Conservation (phyloP, 2,888 invertebrate species). For the Pseudoips prasinana region DNA sequence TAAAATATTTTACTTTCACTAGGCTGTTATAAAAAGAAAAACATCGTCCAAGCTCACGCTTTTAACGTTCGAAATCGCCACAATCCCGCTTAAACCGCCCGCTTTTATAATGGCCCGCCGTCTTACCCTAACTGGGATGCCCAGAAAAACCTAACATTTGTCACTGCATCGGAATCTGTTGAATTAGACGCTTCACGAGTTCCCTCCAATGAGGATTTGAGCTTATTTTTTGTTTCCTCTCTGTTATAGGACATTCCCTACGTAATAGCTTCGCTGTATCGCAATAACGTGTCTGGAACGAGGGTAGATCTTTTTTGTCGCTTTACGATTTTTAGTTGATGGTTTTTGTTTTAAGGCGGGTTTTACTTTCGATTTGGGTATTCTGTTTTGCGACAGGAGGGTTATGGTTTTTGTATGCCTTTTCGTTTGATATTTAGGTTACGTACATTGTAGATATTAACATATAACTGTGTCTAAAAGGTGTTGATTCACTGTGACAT, state of each 20-base stretch:
- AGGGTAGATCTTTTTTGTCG: slow-evolving; percentile 23
- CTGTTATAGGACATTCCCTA: slow-evolving; percentile 44
- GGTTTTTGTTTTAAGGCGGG: slow-evolving; percentile 19
- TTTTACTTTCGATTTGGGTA: slow-evolving; percentile 17
- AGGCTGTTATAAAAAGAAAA: no score
- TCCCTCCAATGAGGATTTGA: slow-evolving; percentile 51
- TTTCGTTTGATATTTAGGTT: no score
- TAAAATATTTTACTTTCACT: no score
- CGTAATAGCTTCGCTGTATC: slow-evolving; percentile 35
- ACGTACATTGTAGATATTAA: no score
- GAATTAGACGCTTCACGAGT: slow-evolving; percentile 68
- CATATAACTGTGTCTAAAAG: no score
- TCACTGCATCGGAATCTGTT: slow-evolving; percentile 79
- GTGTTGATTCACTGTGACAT: no score
- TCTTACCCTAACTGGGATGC: slow-evolving; percentile 2
- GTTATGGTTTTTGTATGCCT: no score
- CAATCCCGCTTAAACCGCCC: no score
- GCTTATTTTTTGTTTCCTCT: slow-evolving; percentile 61
- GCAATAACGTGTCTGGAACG: slow-evolving; percentile 34
- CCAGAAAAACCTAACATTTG: slow-evolving; percentile 74
- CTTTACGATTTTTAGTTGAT: slow-evolving; percentile 32
- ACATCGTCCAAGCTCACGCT: no score
- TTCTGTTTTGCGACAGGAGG: no score
- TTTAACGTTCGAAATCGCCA: no score
- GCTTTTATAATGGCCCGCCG: no score